Evolutionary conservation across 2,113 vertebrate species (phyloP).

Genomic region (Rhagologus leucostigma): DNA sequence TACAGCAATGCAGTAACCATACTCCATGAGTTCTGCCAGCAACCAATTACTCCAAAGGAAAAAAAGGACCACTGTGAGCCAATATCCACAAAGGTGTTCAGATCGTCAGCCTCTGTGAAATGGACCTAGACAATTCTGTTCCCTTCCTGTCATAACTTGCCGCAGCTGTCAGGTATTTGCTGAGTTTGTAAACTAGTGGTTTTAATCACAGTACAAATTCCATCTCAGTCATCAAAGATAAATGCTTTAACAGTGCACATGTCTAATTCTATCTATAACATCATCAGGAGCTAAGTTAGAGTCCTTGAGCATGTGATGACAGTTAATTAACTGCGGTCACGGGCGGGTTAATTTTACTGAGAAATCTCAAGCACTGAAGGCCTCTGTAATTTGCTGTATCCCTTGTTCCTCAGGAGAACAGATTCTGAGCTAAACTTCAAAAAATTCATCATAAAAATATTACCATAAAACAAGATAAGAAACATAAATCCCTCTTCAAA

Average conservation of each 20-base stretch:
- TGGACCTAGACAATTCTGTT: neutral
- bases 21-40: neutral
- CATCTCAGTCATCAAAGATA: neutral
- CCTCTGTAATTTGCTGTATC: neutral
- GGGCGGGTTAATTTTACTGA: slow-evolving; percentile 21
- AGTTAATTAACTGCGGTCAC: neutral
- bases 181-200: neutral
- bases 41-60: neutral
- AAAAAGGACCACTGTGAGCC: neutral
- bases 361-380: neutral
- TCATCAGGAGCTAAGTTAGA: neutral
- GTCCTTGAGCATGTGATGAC: neutral
- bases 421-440: slow-evolving; percentile 20
- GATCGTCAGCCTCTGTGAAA: neutral
- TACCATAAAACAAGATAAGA: slow-evolving; percentile 44
- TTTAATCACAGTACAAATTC: neutral
- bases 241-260: neutral
- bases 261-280: neutral
- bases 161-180: neutral
- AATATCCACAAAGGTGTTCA: neutral
- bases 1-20: neutral
- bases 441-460: slow-evolving; percentile 42
- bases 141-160: neutral
- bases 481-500: slow-evolving; percentile 37
- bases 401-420: neutral